Conservation (phyloP, 2,888 invertebrate species). For the Aleiodes alternator region DNA sequence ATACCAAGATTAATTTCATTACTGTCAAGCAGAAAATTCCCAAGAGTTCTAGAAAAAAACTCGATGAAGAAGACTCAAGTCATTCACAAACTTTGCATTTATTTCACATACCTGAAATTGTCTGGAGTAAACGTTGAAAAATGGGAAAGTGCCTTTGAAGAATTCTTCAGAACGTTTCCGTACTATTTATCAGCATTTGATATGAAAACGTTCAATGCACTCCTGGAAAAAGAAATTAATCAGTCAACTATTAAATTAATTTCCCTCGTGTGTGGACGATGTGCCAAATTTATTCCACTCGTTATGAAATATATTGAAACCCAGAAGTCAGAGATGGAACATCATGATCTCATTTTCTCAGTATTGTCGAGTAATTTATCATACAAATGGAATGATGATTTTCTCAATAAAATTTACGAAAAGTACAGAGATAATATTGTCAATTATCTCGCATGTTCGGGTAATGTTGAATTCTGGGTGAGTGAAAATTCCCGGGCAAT, state of each 20-base stretch:
- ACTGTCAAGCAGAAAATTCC: constrained; percentile 72
- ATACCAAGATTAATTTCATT: constrained; percentile 76
- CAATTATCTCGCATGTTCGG: constrained; percentile 73
- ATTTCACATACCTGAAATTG: constrained; percentile 56
- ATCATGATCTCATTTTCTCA: constrained; percentile 81
- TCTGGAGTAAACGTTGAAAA: constrained; percentile 70
- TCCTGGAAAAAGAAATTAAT: constrained; percentile 58
- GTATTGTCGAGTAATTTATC: constrained; percentile 76
- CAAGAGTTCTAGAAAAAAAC: neutral
- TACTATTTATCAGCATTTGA: constrained; percentile 77
- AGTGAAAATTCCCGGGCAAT: constrained; percentile 79
- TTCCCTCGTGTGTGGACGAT: constrained; percentile 78
- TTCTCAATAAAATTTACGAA: constrained; percentile 78
- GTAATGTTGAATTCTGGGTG: constrained; percentile 61
- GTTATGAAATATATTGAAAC: constrained; percentile 76
- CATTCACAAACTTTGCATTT: constrained; percentile 58
- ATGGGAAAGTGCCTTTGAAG: constrained; percentile 78
- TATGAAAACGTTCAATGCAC: constrained; percentile 61
- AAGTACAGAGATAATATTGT: constrained; percentile 81
- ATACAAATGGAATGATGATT: constrained; percentile 74
- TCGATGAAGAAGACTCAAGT: constrained; percentile 56
- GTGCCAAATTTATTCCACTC: constrained; percentile 75
- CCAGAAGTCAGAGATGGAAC: constrained; percentile 76
- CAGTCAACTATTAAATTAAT: constrained; percentile 78
- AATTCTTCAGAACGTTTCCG: constrained; percentile 80